Evolutionary conservation across 2,113 vertebrate species (phyloP).

Genomic region (Serinus canaria): DNA sequence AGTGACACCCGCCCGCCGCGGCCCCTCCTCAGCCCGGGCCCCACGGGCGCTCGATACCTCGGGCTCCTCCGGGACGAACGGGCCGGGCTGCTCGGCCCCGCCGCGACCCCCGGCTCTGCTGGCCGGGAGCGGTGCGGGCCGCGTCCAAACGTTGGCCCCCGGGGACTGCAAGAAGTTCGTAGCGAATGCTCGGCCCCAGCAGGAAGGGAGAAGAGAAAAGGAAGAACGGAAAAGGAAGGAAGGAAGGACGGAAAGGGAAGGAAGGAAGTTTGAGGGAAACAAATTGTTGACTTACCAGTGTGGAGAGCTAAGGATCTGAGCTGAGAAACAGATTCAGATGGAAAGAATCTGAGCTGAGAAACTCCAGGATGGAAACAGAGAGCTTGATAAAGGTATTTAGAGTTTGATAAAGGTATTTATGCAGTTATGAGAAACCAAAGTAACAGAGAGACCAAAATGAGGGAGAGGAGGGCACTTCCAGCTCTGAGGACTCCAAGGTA

Average conservation of each 20-base stretch:
- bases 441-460: background rate
- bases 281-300: background rate
- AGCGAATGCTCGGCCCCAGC: rapidly evolving
- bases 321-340: background rate
- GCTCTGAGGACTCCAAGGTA: background rate
- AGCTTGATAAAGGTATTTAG: background rate
- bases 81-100: background rate
- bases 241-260: background rate
- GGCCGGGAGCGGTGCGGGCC: background rate
- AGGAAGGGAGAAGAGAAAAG: background rate
- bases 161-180: rapidly evolving
- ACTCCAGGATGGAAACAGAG: background rate
- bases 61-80: background rate
- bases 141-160: background rate
- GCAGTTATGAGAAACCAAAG: background rate
- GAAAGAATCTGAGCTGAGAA: background rate
- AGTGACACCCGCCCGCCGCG: background rate
- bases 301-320: background rate
- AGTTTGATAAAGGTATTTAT: background rate
- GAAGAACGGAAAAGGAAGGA: background rate
- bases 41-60: background rate
- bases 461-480: background rate
- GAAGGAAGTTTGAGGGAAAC: background rate
- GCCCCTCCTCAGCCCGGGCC: background rate
- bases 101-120: background rate